Conservation (phyloP, 2,888 invertebrate species). For the Chouioia cunea region DNA sequence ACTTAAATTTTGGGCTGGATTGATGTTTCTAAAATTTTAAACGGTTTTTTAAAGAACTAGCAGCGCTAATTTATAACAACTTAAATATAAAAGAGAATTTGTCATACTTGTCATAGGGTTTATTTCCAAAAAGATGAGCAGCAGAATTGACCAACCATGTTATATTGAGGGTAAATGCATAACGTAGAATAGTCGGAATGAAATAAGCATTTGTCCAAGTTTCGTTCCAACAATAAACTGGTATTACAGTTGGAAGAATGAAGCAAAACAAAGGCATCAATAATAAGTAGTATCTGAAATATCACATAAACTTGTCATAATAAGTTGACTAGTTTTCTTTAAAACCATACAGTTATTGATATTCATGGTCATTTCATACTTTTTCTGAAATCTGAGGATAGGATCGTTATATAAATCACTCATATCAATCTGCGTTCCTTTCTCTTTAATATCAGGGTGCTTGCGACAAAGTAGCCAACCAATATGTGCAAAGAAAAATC, state of each 20-base stretch:
- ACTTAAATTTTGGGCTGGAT: constrained; percentile 81
- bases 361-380: constrained; percentile 71
- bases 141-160: constrained; percentile 96
- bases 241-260: constrained; percentile 78
- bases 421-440: constrained; percentile 87
- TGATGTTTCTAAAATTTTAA: constrained; percentile 78
- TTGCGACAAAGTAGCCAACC: constrained; percentile 93
- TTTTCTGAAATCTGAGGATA: constrained; percentile 87
- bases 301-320: constrained; percentile 11
- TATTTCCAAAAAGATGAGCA: constrained; percentile 93
- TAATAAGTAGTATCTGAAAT: constrained; percentile 74
- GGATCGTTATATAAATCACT: constrained; percentile 87
- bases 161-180: constrained; percentile 87
- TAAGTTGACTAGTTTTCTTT: not conserved
- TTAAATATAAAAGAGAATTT: no score
- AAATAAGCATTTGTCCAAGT: constrained; percentile 76
- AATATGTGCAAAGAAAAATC: constrained; percentile 96
- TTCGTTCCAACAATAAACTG: constrained; percentile 80
- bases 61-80: no score
- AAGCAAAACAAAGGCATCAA: constrained; percentile 80
- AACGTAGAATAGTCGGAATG: constrained; percentile 86
- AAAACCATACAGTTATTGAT: no score
- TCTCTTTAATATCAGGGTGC: constrained; percentile 86
- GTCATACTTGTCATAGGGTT: constrained; percentile 86
- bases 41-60: no score